Conservation (phyloP, 1,140 invertebrate species). For the Luehdorfia chinensis region DNA sequence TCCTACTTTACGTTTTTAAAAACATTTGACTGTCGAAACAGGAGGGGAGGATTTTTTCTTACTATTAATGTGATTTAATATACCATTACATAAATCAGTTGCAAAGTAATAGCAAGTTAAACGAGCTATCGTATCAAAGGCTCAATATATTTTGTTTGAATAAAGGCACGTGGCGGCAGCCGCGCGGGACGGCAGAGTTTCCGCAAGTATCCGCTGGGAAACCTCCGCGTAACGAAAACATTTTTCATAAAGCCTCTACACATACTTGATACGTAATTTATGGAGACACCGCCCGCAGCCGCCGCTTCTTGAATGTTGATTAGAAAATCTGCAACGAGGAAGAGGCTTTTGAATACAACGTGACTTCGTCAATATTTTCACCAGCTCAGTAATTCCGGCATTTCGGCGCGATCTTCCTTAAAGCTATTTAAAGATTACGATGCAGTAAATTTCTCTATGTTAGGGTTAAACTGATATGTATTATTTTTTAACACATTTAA, state of each 20-base stretch:
- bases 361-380: conserved; percentile 38
- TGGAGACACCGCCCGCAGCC: conserved; percentile 54
- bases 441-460: neutral
- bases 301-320: conserved; percentile 65
- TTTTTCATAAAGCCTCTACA: conserved; percentile 69
- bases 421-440: neutral
- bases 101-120: conserved; percentile 5
- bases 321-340: conserved; percentile 51
- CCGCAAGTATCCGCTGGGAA: conserved; percentile 36
- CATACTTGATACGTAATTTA: conserved; percentile 71
- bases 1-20: too few species aligned
- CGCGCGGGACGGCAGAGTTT: conserved; percentile 27
- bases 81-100: neutral
- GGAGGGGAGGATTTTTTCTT: too few species aligned
- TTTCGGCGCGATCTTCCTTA: neutral
- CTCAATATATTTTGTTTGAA: conserved; percentile 50
- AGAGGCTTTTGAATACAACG: conserved; percentile 37
- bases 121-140: conserved; percentile 36
- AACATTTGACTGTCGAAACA: too few species aligned
- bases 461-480: too few species aligned
- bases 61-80: conserved; percentile 1
- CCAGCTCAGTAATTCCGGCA: conserved; percentile 10
- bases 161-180: conserved; percentile 33
- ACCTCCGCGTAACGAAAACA: conserved; percentile 51
- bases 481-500: too few species aligned